Conservation (phyloP, 2,888 invertebrate species). For the Oeneis ivallda region DNA sequence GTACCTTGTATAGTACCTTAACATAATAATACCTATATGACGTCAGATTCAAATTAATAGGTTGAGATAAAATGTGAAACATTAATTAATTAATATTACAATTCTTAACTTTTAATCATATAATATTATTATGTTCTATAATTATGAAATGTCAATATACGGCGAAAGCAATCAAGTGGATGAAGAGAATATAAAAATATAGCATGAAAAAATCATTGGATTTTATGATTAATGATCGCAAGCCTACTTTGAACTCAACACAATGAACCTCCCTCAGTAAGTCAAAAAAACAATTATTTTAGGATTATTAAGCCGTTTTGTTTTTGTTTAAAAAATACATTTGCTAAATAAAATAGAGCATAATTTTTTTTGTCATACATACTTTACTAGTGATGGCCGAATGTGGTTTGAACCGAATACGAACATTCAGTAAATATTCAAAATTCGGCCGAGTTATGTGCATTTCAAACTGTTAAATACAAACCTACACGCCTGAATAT, state of each 20-base stretch:
- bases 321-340: no score
- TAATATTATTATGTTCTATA: no score
- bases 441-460: no score
- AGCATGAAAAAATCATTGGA: slow-evolving; percentile 24
- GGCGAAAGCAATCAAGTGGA: slow-evolving; percentile 15
- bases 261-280: slow-evolving; percentile 4
- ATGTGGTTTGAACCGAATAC: no score
- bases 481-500: no score
- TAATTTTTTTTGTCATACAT: no score
- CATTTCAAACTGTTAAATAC: no score
- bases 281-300: slow-evolving; percentile 10
- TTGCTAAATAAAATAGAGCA: neutral
- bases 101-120: slow-evolving; percentile 11
- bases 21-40: neutral
- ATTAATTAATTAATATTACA: slow-evolving; percentile 11
- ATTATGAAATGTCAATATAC: slow-evolving; percentile 18
- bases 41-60: neutral
- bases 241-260: slow-evolving; percentile 1
- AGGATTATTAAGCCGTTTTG: neutral
- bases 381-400: no score
- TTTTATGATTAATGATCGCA: slow-evolving; percentile 22
- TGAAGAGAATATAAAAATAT: slow-evolving; percentile 18
- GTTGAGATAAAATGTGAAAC: neutral
- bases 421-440: no score
- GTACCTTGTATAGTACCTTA: neutral